Evolutionary conservation across 2,113 vertebrate genomes (phyloP), one percentile per base, ranked within the genome.

Genomic region (Colaptes auratus): DNA sequence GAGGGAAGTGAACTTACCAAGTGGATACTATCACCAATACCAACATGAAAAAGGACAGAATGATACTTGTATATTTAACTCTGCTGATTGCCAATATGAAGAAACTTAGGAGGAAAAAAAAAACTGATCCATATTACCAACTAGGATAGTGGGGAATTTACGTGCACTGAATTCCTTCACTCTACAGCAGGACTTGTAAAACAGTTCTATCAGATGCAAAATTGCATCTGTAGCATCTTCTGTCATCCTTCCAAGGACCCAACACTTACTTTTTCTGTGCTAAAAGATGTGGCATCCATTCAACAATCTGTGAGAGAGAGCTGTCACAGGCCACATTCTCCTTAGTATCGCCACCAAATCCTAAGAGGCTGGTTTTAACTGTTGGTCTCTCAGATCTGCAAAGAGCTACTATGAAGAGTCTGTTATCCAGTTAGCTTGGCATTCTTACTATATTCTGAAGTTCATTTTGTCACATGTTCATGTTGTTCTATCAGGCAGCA

Each of bases 391-490:
- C 86, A 82, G 86, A 96, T 92, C 92, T 87, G 91, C 93, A 92
- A 84, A 91, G 27, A 4, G 9, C 89, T 88, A 30, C 36, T 89
- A 50, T 33, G 89, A 92, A 76, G 87, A 77, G 74, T 77, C 93
- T 94, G 85, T 69, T 78, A 78, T 73, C 96, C 88, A 52, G 74
- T 91, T 91, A 85, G 95, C 96, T 93, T 96, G 86, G 84, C 94
- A 91, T 96, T 72, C 92, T 70, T 82, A 94, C 91, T 95, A 42
- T 63, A 79, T 94, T 88, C 97, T 92, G 56, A 93, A 69, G 92
- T 95, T 96, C 77, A 60, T 97, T 97, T 96, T 96, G 95, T 96
- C 94, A 84, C 2, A 74, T 94, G 97, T 96, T 95, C 92, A 94
- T 94, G 71, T 92, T 82, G 85, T 95, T 95, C 63, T 42, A 52